These are phyloP conservation scores for Helicoverpa armigera DNA, from an alignment of 1,140 invertebrate genomes.

Conservation along the genomic window DNA sequence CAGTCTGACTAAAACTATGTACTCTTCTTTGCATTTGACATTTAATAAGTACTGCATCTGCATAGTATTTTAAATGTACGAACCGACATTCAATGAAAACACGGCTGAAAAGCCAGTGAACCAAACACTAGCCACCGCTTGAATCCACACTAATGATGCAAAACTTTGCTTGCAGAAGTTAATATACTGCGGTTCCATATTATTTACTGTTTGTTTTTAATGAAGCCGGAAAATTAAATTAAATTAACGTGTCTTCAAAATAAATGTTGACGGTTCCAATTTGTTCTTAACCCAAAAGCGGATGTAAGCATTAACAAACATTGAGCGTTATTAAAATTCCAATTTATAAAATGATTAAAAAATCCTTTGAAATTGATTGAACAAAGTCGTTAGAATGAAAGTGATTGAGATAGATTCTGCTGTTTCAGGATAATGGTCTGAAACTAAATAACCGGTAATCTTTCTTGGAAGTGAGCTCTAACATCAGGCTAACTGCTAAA, in stretches of 20 bases:
- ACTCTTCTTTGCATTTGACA: background rate
- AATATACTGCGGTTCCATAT: conserved; percentile 30
- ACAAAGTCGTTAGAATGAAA: no score
- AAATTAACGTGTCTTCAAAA: background rate
- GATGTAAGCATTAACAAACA: no score
- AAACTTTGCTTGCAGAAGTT: conserved; percentile 50
- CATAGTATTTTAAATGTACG: conserved; percentile 43
- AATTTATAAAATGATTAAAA: no score
- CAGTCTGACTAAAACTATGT: background rate
- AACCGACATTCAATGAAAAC: conserved; percentile 42
- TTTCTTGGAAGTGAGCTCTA: no score
- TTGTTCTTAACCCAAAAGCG: no score
- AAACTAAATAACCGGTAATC: no score
- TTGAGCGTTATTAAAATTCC: no score
- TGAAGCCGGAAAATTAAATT: conserved; percentile 12
- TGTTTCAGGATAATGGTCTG: no score
- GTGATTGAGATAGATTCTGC: no score
- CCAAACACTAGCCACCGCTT: conserved; percentile 43
- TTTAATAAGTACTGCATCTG: conserved; percentile 12
- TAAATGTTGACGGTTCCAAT: background rate
- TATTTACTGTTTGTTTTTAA: conserved; percentile 41
- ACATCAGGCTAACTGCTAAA: background rate
- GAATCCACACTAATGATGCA: conserved; percentile 57
- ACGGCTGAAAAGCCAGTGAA: conserved; percentile 47
- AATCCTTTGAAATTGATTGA: no score